Conservation (phyloP, 2,797 vertebrate species). For the Lemur catta region DNA sequence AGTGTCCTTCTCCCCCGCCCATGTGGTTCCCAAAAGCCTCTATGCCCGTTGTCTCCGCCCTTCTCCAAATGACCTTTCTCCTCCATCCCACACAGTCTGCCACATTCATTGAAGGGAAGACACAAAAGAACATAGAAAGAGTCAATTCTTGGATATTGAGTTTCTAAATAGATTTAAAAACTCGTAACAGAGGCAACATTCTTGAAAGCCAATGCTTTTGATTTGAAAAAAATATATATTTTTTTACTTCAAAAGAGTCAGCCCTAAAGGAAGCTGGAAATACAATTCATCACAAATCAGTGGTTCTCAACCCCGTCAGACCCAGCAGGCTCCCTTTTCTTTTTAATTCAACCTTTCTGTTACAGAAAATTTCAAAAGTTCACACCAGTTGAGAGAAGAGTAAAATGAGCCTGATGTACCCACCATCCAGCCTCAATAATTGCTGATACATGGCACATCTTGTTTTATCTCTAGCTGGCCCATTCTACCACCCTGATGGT, state of each 20-base stretch:
- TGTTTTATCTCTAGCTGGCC: background rate
- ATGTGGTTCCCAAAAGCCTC: background rate
- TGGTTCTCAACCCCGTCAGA: background rate
- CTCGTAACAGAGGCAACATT: background rate
- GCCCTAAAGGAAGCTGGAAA: background rate
- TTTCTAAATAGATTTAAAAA: slow-evolving; percentile 31
- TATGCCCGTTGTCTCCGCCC: background rate
- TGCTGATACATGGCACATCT: background rate
- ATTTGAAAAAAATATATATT: background rate
- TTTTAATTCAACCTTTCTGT: slow-evolving; percentile 23
- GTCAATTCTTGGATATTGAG: background rate
- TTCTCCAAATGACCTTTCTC: background rate
- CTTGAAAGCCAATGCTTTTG: slow-evolving; percentile 32
- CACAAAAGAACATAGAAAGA: background rate
- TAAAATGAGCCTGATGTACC: background rate
- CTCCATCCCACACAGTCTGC: background rate
- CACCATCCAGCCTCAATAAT: background rate
- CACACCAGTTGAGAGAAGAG: background rate
- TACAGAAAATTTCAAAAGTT: slow-evolving; percentile 15
- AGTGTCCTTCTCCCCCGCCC: background rate
- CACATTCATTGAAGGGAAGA: background rate
- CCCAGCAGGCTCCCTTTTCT: background rate
- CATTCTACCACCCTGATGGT: background rate
- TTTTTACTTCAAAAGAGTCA: background rate
- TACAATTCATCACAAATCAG: background rate